phyloP scores from a whole-genome alignment of 2,888 invertebrate species.

The Ganaspis brasiliensis region DNA sequence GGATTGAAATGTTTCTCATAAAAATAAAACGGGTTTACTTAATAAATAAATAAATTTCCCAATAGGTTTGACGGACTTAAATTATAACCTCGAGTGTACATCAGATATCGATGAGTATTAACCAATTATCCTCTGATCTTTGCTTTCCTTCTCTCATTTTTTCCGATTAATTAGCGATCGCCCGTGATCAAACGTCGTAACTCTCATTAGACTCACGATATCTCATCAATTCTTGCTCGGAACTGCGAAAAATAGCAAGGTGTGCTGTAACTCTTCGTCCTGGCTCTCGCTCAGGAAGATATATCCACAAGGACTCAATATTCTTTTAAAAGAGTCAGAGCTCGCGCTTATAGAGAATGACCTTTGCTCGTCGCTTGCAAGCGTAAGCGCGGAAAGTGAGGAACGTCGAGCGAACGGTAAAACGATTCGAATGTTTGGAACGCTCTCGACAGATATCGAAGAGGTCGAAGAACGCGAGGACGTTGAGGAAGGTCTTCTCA shows the following conservation, averaged over 20 bases:
- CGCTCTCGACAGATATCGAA: constrained; percentile 5
- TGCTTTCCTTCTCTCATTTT: constrained; percentile 36
- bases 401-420: constrained; percentile 13
- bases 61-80: constrained; percentile 25
- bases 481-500: constrained; percentile 26
- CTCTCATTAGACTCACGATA: constrained; percentile 39
- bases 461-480: constrained; percentile 23
- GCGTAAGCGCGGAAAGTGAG: constrained; percentile 42
- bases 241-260: constrained; percentile 32
- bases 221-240: constrained; percentile 37
- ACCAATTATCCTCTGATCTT: constrained; percentile 40
- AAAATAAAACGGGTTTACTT: neutral
- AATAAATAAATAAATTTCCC: constrained; percentile 34
- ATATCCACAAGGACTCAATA: constrained; percentile 38
- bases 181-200: constrained; percentile 37
- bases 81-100: constrained; percentile 28
- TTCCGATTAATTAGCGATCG: constrained; percentile 41
- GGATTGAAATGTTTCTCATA: neutral
- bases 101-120: constrained; percentile 31
- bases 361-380: constrained; percentile 29
- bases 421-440: constrained; percentile 16
- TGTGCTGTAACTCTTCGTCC: constrained; percentile 37
- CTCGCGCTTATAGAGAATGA: constrained; percentile 28
- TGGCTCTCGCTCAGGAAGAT: constrained; percentile 31
- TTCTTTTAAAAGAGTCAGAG: constrained; percentile 27